Base-by-base conservation (phyloP, 1,140 invertebrate genomes). In the Centruroides vittatus region DNA sequence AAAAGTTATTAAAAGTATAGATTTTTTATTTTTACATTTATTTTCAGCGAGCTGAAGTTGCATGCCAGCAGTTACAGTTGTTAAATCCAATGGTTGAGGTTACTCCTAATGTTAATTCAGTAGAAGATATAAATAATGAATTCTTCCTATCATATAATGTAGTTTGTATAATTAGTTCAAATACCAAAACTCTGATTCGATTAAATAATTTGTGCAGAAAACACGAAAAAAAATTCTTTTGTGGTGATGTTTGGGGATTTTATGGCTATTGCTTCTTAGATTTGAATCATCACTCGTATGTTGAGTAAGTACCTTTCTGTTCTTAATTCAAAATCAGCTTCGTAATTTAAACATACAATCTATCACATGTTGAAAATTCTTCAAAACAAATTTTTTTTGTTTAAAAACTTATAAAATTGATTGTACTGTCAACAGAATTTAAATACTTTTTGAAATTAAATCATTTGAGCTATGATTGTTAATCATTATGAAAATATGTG, bases 81-180 rank as follows among this genome's bases (percentile, higher is more conserved):
- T 78, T 98, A 54, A 98, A 98, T 75, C 89, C 91, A 0, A 89
- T 96, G 84, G 95, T 98, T 1, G 79, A 86, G 62, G 82, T 98
- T 7, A 78, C 74, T 1, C 80, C 84, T 12, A 87, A 93, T 69
- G 80, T 78, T 1, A 73, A 75, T 1, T 79, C 81, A 54, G 67
- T 82, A 13, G 62, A 61, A 35, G 79, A 84, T 50, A 79, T 80
- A 67, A 52, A 69, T 36, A 73, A 75, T 35, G 79, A 80, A 34
- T 96, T 81, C 73, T 95, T 91, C 68, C 41, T 23, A 12, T n/a
- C n/a, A 4, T 67, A 66, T 46, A 52, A 56, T 10, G 84, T 98
- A 2, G 82, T 98, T 0, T 86, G 89, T 71, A 84, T 86, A 3
- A 87, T 84, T 5, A 83, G 86, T 57, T 83, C 86, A 65, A 80